phyloP scores from a whole-genome alignment of 35 echinoderm and acorn worm species.

The Stichopus chloronotus region DNA sequence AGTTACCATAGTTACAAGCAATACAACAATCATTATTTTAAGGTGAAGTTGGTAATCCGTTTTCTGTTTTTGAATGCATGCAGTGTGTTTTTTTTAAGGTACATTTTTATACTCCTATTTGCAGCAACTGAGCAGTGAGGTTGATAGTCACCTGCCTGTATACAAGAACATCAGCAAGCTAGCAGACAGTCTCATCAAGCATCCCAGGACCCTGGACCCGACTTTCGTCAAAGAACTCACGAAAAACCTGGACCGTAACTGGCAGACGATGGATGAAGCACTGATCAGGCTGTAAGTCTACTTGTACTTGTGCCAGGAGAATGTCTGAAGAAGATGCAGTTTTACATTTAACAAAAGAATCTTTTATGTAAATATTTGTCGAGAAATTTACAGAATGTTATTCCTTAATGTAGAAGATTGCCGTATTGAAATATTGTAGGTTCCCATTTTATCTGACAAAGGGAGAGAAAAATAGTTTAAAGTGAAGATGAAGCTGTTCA shows the following conservation, averaged over 20 bases:
- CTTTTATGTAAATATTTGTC: neutral
- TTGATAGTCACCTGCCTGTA: conserved; percentile 80
- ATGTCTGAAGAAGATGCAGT: neutral
- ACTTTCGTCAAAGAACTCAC: conserved; percentile 86
- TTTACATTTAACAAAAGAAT: neutral
- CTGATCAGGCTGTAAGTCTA: conserved; percentile 83
- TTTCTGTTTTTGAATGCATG: no score
- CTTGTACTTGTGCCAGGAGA: neutral
- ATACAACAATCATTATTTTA: no score
- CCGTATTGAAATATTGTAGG: neutral
- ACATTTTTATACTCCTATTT: neutral
- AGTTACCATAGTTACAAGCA: no score
- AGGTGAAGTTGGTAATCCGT: no score
- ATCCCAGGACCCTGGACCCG: conserved; percentile 74
- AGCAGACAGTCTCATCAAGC: conserved; percentile 87
- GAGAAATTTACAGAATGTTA: neutral
- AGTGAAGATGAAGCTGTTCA: neutral
- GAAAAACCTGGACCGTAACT: conserved; percentile 93
- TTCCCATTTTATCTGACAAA: no score
- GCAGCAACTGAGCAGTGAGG: conserved; percentile 80
- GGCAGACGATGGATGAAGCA: conserved; percentile 99
- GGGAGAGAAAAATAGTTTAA: no score
- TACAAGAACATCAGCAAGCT: conserved; percentile 91
- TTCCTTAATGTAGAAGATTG: neutral
- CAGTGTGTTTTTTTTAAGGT: no score